Conservation (phyloP, 2,113 vertebrate species). For the Heteronetta atricapilla region DNA sequence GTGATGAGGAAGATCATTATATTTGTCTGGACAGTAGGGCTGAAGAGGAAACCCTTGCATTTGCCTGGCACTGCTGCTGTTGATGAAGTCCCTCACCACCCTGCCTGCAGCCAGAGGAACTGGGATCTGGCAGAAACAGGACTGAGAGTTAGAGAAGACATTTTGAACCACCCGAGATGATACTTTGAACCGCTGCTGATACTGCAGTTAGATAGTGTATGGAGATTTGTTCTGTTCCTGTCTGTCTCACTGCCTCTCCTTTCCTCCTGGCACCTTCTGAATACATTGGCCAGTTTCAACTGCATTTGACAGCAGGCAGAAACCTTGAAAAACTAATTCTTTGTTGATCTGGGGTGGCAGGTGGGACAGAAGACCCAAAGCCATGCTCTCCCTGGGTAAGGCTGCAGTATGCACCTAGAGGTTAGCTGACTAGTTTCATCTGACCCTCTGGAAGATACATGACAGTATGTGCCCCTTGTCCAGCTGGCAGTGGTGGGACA, state of each 20-base stretch:
- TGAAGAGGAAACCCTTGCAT: background rate
- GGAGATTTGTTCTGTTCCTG: background rate
- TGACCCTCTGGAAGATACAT: accelerated
- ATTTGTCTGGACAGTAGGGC: background rate
- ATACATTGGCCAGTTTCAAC: background rate
- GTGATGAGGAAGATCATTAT: background rate
- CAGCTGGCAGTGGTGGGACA: accelerated
- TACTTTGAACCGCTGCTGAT: background rate
- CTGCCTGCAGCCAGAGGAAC: background rate
- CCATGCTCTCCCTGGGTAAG: background rate
- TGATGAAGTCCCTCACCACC: background rate
- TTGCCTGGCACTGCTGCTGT: background rate
- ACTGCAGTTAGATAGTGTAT: background rate
- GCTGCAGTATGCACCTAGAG: background rate
- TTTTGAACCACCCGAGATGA: background rate
- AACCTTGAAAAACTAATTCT: background rate
- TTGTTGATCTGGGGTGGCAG: background rate
- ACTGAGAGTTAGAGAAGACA: background rate
- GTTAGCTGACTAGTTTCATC: background rate
- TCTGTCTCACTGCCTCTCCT: background rate
- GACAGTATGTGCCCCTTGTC: background rate
- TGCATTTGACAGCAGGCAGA: background rate
- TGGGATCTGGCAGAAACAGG: background rate
- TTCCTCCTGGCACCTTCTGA: background rate
- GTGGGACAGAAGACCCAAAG: background rate